Evolutionary conservation across 1,140 invertebrate genomes (phyloP).

Genomic region (Araneus ventricosus): DNA sequence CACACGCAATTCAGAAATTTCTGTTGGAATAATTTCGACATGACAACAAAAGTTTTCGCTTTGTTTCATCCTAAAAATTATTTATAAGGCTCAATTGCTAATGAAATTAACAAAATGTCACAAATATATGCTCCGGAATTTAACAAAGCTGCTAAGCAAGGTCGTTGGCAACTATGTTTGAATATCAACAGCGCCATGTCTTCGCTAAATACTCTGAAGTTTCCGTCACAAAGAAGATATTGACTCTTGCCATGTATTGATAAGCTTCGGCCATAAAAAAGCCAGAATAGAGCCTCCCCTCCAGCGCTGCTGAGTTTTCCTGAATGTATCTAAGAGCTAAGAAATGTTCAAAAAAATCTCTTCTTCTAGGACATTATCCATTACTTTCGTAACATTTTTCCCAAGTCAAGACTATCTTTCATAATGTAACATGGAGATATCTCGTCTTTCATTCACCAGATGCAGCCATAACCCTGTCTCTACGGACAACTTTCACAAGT

Average conservation of each 20-base stretch:
- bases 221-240: neutral
- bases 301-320: constrained; percentile 1
- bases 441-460: neutral
- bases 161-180: too few relatives aligned
- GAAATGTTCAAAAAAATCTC: neutral
- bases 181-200: too few relatives aligned
- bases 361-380: neutral
- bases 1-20: too few relatives aligned
- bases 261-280: neutral
- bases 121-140: too few relatives aligned
- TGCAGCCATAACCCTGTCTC: neutral
- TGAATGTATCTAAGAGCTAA: neutral
- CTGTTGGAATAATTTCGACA: too few relatives aligned
- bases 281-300: neutral
- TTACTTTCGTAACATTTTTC: constrained; percentile 5
- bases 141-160: too few relatives aligned
- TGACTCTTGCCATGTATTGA: neutral
- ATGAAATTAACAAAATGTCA: too few relatives aligned
- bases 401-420: neutral
- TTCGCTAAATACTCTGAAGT: neutral
- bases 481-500: too few relatives aligned
- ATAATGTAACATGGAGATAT: neutral
- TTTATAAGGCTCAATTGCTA: too few relatives aligned
- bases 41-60: too few relatives aligned
- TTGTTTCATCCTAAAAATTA: too few relatives aligned